Base-by-base conservation (phyloP, 2,888 invertebrate genomes). In the Tetragnatha montana region DNA sequence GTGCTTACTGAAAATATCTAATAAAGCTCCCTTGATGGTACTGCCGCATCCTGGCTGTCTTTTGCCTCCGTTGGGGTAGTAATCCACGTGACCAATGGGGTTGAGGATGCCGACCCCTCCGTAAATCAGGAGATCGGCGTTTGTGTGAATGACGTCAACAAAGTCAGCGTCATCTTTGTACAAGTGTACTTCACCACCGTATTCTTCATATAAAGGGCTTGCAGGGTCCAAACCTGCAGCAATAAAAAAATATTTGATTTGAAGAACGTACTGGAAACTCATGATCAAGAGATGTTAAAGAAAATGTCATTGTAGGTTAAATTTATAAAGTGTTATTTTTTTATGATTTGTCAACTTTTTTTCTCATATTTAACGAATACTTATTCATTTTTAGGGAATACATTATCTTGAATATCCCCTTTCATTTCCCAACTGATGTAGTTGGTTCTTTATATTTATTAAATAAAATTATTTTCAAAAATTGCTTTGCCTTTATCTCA, bases 141-240 rank as follows among this genome's bases (percentile, higher is more conserved):
- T 91, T 6, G 91, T 91, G 74, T 91, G 91, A 12, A 91, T 71
- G 21, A 89, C 70, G 19, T 91, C 91, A 1, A 91, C 91, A n/a
- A 85, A 89, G 8, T 91, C 90, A 6, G 71, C 91, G 60, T 91
- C 91, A 8, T 87, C 79, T 17, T 78, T 76, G n/a, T 22, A 83
- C 17, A 91, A 68, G 47, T 91, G 91, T 6, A 91, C 90, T 3
- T 81, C 79, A 0, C 68, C 84, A 0, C 90, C 91, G n/a, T 91
- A 87, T 4, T 88, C 89, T 87, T 90, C 89, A 47, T 86, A 91
- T 14, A 91, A 51, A 14, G 91, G 90, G n/a, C 88, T 83, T 7
- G 91, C 91, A 7, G 91, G 87, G 70, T 91, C 91, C 49, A 91
- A 75, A 51, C 88, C 91, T 91, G 22, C 0, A 21, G 22, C 12